phyloP scores from a whole-genome alignment of 2,113 vertebrate genomes.

The Anarrhichthys ocellatus region DNA sequence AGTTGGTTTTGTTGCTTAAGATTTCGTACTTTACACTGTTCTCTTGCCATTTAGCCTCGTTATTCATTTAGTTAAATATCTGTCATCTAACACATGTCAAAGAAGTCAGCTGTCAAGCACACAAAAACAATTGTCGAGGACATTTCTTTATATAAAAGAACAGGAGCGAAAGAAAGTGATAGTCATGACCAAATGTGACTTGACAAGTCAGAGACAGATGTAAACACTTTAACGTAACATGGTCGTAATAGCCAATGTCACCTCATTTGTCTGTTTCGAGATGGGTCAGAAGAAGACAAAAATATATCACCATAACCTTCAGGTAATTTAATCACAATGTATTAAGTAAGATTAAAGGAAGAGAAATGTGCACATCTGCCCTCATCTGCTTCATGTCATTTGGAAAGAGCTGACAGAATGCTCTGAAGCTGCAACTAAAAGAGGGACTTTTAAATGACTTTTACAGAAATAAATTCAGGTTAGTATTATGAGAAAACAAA shows the following conservation, averaged over 20 bases:
- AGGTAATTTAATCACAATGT: background rate
- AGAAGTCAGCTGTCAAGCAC: background rate
- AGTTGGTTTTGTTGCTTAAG: background rate
- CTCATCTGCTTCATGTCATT: background rate
- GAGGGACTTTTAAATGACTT: background rate
- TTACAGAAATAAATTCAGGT: background rate
- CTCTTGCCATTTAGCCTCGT: background rate
- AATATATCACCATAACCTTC: constrained; percentile 6
- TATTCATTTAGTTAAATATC: background rate
- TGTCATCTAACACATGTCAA: background rate
- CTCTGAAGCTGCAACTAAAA: background rate
- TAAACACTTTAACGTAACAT: constrained; percentile 1
- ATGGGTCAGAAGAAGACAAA: background rate
- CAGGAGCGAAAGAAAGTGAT: background rate
- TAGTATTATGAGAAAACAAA: constrained; percentile 11
- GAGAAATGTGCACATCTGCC: background rate
- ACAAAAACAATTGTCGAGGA: background rate
- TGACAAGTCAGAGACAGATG: background rate
- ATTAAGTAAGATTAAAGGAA: background rate
- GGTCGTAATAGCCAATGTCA: background rate
- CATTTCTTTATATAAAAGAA: background rate
- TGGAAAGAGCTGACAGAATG: background rate
- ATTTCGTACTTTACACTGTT: background rate
- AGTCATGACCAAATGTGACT: background rate
- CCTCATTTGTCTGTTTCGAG: constrained; percentile 3